Conservation (phyloP, 2,113 vertebrate species). For the Nipponia nippon region DNA sequence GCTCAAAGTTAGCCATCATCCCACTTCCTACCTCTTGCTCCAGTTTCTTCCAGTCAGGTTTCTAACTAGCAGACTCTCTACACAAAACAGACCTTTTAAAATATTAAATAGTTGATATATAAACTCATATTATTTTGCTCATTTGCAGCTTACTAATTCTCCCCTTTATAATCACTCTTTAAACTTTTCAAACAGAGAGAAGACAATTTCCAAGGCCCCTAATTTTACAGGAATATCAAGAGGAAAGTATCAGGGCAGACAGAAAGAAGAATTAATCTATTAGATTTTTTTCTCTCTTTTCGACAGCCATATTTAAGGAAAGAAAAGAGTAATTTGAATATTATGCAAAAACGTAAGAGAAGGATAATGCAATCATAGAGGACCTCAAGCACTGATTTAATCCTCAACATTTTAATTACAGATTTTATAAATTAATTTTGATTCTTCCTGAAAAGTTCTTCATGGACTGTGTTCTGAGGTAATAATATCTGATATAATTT, state of each 20-base stretch:
- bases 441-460: slow-evolving; percentile 54
- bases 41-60: background rate
- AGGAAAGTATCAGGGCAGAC: background rate
- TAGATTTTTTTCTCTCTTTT: slow-evolving; percentile 27
- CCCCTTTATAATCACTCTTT: background rate
- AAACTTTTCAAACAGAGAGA: background rate
- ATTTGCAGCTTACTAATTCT: background rate
- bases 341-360: slow-evolving; percentile 18
- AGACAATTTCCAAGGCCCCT: background rate
- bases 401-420: slow-evolving; percentile 68
- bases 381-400: slow-evolving; percentile 64
- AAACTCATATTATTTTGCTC: background rate
- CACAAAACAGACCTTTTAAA: background rate
- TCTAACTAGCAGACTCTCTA: background rate
- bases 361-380: slow-evolving; percentile 28
- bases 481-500: slow-evolving; percentile 59
- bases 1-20: background rate
- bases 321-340: slow-evolving; percentile 37
- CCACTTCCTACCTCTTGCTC: background rate
- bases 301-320: slow-evolving; percentile 19
- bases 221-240: background rate
- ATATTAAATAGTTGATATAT: background rate
- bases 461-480: slow-evolving; percentile 32
- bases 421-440: slow-evolving; percentile 65
- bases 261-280: slow-evolving; percentile 25